phyloP scores from a whole-genome alignment of 2,113 vertebrate genomes.

The Phalacrocorax brasilianus region DNA sequence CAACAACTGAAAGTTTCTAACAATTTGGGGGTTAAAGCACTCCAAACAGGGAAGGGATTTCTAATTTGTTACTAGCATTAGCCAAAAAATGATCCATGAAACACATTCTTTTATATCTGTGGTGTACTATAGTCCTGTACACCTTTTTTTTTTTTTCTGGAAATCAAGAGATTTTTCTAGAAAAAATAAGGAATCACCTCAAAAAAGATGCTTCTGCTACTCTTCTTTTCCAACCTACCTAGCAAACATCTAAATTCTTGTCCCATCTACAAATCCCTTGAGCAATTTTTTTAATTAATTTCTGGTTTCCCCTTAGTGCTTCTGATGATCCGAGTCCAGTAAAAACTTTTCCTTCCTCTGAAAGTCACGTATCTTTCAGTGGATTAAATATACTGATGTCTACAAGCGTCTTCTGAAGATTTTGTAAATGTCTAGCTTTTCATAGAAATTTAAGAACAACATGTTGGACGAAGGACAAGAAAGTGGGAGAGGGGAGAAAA shows the following conservation, averaged over 20 bases:
- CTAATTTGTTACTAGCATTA: background rate
- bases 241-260: background rate
- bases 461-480: background rate
- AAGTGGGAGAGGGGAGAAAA: background rate
- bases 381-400: background rate
- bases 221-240: background rate
- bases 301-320: background rate
- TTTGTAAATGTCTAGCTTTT: background rate
- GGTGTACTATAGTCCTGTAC: background rate
- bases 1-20: background rate
- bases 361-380: background rate
- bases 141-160: rapidly evolving
- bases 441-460: background rate
- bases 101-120: background rate
- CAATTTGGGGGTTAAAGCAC: background rate
- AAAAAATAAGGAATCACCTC: background rate
- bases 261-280: background rate
- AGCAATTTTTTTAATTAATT: background rate
- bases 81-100: background rate
- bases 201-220: background rate
- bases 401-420: background rate
- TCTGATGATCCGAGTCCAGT: background rate
- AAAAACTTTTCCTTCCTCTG: background rate
- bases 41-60: background rate
- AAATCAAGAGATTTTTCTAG: background rate